phyloP scores from a whole-genome alignment of 1,140 invertebrate genomes.

The Brachionus rotundiformis region DNA sequence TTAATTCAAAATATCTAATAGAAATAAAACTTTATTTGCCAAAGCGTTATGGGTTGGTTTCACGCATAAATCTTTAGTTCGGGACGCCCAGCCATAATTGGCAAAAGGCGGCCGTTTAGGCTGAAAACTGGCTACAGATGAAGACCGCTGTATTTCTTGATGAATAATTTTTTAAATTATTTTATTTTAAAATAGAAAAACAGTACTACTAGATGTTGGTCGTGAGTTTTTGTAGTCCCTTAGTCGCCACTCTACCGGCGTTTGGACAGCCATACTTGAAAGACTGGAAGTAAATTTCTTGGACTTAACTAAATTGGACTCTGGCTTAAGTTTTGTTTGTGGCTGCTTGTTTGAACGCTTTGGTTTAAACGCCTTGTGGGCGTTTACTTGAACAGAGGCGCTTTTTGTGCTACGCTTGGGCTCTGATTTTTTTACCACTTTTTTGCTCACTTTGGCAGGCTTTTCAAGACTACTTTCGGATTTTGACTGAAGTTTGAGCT shows the following conservation, averaged over 20 bases:
- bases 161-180: background rate
- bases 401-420: background rate
- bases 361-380: background rate
- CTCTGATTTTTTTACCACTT: background rate
- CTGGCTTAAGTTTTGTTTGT: slow-evolving; percentile 16
- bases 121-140: slow-evolving; percentile 20
- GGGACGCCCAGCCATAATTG: slow-evolving; percentile 40
- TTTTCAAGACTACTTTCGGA: slow-evolving; percentile 3
- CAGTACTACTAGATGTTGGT: slow-evolving; percentile 16
- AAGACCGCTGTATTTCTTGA: background rate
- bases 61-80: slow-evolving; percentile 27
- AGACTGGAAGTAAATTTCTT: slow-evolving; percentile 13
- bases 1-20: background rate
- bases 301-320: slow-evolving; percentile 29
- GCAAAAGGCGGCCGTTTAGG: slow-evolving; percentile 45
- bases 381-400: background rate
- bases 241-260: slow-evolving; percentile 36
- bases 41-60: slow-evolving; percentile 50
- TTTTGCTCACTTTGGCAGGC: background rate
- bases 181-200: background rate
- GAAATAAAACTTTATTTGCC: slow-evolving; percentile 30
- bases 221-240: slow-evolving; percentile 26
- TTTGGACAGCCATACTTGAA: slow-evolving; percentile 48
- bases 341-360: background rate
- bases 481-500: slow-evolving; percentile 20